Evolutionary conservation across 2,113 vertebrate species (phyloP), one percentile per base, ranked within the genome.

Genomic region (Bubo bubo): DNA sequence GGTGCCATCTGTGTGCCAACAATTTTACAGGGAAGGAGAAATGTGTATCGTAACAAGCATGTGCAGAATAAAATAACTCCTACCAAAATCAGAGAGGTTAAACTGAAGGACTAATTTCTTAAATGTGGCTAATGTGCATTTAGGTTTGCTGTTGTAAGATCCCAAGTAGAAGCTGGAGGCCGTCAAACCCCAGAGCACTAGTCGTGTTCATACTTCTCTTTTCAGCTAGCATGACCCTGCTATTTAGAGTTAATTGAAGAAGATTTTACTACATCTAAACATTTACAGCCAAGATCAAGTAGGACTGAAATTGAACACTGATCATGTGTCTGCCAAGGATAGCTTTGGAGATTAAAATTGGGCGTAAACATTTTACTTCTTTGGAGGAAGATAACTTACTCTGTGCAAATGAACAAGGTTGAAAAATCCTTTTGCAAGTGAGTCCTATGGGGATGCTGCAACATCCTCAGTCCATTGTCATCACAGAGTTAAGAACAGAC

Each of bases 191-290:
- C 76, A 85, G 71, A 93, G 66, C 59, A 19, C 26, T 3, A 24
- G 39, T 24, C 11, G 0, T 6, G 5, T 37, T 75, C n/a, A 1
- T 12, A 7, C 45, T 72, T 93, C 37, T 62, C 79, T 93, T 84
- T 58, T 53, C 81, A 76, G 68, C 24, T 26, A 52, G 39, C 0
- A 0, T 86, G 56, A 73, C 68, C 64, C 55, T 55, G 27, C 49
- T 75, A 6, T 58, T 49, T 79, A 70, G 71, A 93, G 70, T 95
- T 97, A 79, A 90, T 80, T 84, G 92, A 79, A 77, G 86, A 91
- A 88, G 79, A 34, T 8, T 67, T 50, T 79, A 34, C n/a, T 47
- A 49, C 32, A 9, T 73, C 73, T 55, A 35, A 24, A 19, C 59
- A 39, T 81, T 94, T 49, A n/a, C 16, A 90, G 66, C 58, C 0